These are phyloP conservation scores for Apus apus DNA, from an alignment of 2,113 vertebrate genomes.

Conservation along the genomic window DNA sequence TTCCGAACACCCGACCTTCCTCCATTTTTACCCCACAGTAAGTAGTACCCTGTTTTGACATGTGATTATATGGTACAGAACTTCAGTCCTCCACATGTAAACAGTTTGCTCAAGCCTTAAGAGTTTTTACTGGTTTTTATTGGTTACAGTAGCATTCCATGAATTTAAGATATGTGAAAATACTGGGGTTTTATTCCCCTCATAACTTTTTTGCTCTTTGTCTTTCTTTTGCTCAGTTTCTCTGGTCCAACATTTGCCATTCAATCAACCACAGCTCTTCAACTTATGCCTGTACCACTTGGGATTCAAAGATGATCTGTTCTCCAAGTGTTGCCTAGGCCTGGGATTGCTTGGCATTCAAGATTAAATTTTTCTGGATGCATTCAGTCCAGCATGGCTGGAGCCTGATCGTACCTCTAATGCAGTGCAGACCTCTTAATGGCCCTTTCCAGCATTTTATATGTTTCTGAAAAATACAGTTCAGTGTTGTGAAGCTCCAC, in stretches of 20 bases:
- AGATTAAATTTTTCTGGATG: neutral
- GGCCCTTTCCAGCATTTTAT: neutral
- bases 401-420: neutral
- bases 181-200: rapidly evolving
- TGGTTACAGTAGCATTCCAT: neutral
- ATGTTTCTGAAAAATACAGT: neutral
- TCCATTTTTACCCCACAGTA: constrained; percentile 80
- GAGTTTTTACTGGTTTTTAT: neutral
- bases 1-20: constrained; percentile 86
- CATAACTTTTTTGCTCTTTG: no score
- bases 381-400: neutral
- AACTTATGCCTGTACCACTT: neutral
- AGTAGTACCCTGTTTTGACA: neutral
- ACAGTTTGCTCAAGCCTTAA: neutral
- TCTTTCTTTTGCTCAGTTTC: no score
- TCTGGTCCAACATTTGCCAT: neutral
- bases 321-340: neutral
- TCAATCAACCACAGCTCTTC: neutral
- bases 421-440: neutral
- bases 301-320: neutral
- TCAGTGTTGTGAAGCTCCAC: neutral
- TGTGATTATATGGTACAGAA: rapidly evolving
- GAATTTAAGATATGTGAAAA: neutral
- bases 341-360: neutral
- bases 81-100: neutral